Conservation (phyloP, 2,797 vertebrate genomes). For the Dendrocincla fuliginosa region DNA sequence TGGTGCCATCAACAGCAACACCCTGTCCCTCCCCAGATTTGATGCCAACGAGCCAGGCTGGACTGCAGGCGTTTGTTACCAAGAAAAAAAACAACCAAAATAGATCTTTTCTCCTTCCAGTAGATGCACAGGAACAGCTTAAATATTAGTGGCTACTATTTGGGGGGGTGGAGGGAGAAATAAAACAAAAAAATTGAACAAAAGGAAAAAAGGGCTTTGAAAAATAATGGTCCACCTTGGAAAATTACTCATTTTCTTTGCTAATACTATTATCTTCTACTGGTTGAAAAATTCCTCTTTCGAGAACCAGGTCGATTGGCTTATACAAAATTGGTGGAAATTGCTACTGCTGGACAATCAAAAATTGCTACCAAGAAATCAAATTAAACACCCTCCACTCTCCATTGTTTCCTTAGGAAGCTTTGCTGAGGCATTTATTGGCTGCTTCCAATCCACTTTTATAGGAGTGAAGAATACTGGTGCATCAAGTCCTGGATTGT, state of each 20-base stretch:
- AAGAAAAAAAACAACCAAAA: neutral
- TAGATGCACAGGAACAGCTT: conserved; percentile 24
- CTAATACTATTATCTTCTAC: neutral
- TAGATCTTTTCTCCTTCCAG: neutral
- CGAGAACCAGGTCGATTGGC: neutral
- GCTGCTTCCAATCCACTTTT: neutral
- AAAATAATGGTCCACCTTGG: neutral
- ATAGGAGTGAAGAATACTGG: neutral
- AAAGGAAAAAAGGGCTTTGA: neutral
- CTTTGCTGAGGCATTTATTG: neutral
- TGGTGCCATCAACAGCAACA: neutral
- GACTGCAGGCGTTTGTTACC: neutral
- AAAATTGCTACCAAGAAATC: neutral
- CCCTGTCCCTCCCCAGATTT: neutral
- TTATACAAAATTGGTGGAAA: neutral
- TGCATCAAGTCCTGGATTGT: neutral
- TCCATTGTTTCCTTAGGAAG: conserved; percentile 8
- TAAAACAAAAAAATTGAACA: rapidly evolving
- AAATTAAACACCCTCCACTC: neutral
- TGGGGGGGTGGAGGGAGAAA: too few relatives aligned
- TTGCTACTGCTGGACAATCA: neutral
- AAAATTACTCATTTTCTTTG: neutral
- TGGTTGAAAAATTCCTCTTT: neutral
- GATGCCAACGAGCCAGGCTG: neutral
- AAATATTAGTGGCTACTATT: conserved; percentile 40